Evolutionary conservation across 2,888 invertebrate genomes (phyloP).

Genomic region (Eupithecia insigniata): DNA sequence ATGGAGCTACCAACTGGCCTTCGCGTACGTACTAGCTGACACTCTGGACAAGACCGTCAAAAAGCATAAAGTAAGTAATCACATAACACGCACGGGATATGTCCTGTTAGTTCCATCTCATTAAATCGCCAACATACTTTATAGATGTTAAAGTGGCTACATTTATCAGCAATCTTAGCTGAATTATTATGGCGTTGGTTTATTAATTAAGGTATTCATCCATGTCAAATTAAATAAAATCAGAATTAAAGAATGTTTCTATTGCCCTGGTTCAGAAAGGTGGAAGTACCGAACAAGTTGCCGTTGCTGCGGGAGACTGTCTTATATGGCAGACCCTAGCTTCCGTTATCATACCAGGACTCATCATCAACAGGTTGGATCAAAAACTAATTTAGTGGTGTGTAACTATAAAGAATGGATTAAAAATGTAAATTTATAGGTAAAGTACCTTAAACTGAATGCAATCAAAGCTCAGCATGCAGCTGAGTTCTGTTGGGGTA

Average conservation of each 20-base stretch:
- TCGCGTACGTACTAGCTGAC: slow-evolving; percentile 94
- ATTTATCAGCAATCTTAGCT: too few species aligned
- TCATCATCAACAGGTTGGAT: slow-evolving; percentile 91
- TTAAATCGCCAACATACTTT: too few species aligned
- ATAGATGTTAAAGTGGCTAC: too few species aligned
- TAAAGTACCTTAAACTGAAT: not conserved
- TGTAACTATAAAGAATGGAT: not conserved
- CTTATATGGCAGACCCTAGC: slow-evolving; percentile 97
- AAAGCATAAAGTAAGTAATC: slow-evolving; percentile 82
- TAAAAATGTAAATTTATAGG: not conserved
- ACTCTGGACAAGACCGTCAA: slow-evolving; percentile 90
- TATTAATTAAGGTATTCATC: too few species aligned
- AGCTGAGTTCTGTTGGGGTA: not conserved
- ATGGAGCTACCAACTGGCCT: slow-evolving; percentile 91
- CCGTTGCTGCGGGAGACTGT: slow-evolving; percentile 89
- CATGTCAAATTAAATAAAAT: not conserved
- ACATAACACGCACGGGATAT: not conserved
- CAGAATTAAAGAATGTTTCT: not conserved
- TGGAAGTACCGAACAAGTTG: slow-evolving; percentile 55
- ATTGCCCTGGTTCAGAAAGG: slow-evolving; percentile 62
- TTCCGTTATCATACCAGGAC: slow-evolving; percentile 94
- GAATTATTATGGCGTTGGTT: not conserved
- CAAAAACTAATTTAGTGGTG: not conserved
- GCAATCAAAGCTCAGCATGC: not conserved
- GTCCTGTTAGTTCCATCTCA: too few species aligned